Percentiles rank a stretch among this genome's conserved stretches.
Evolutionary conservation across 1,140 invertebrate genomes (phyloP).

Genomic region (Sycophila sp.): DNA sequence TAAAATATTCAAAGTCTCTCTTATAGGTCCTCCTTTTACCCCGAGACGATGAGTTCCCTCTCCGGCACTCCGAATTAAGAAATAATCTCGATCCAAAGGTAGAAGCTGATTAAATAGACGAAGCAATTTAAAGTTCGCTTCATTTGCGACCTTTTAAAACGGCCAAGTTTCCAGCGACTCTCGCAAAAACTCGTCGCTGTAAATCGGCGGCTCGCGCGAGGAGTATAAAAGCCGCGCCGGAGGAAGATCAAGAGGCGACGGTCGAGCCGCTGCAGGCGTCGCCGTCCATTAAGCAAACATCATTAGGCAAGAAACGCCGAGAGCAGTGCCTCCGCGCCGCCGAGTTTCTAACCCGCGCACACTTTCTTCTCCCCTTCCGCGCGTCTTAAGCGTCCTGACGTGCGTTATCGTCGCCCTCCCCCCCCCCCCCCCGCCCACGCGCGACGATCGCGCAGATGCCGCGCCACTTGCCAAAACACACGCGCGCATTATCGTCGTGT

Average conservation of each 20-base stretch:
- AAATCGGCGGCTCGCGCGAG: background rate
- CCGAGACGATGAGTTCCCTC: no score
- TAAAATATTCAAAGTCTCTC: no score
- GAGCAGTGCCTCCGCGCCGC: background rate
- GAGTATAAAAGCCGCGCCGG: background rate
- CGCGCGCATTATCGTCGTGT: background rate
- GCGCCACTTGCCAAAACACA: background rate
- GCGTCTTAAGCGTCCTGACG: no score
- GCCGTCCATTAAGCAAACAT: conserved; percentile 43
- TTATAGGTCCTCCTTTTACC: no score
- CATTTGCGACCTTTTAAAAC: no score
- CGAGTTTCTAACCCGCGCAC: background rate
- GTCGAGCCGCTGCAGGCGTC: background rate
- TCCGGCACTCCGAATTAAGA: no score
- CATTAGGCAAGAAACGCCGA: conserved; percentile 36
- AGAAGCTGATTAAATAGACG: no score
- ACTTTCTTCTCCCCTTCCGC: no score
- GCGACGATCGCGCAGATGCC: no score
- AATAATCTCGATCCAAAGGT: no score
- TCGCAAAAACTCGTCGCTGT: background rate
- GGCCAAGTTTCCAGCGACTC: no score
- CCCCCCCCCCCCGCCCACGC: conserved; percentile 13
- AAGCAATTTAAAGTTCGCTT: no score
- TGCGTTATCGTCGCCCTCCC: conserved; percentile 30
- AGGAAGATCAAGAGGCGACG: background rate